Evolutionary conservation across 2,113 vertebrate species (phyloP).

Genomic region (Origma solitaria): DNA sequence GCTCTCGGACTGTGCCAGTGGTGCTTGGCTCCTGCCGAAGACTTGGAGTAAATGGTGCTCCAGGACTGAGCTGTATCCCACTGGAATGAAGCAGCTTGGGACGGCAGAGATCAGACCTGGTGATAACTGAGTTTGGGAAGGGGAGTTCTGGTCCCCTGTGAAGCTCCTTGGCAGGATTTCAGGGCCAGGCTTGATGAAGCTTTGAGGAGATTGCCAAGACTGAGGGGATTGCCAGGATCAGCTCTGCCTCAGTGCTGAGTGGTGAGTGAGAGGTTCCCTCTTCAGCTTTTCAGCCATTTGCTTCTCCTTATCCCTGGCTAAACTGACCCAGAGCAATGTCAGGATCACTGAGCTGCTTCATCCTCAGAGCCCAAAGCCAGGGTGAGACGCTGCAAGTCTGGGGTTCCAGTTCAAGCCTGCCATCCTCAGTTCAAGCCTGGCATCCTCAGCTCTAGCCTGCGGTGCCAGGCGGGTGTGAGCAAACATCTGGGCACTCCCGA

Average conservation of each 20-base stretch:
- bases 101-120: neutral
- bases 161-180: neutral
- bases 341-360: neutral
- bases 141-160: neutral
- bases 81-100: neutral
- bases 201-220: neutral
- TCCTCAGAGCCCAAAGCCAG: neutral
- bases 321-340: neutral
- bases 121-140: neutral
- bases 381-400: neutral
- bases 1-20: accelerated
- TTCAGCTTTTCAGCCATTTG: neutral
- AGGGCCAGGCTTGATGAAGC: neutral
- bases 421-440: neutral
- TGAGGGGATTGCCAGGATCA: neutral
- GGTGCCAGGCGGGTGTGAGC: neutral
- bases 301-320: neutral
- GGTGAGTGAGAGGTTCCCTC: neutral
- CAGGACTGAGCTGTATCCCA: neutral
- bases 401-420: neutral
- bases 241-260: neutral
- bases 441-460: neutral
- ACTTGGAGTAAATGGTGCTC: accelerated
- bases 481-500: accelerated
- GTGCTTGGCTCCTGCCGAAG: neutral